Base-by-base conservation (phyloP, 1,140 invertebrate species). In the Steinernema khuongi region DNA sequence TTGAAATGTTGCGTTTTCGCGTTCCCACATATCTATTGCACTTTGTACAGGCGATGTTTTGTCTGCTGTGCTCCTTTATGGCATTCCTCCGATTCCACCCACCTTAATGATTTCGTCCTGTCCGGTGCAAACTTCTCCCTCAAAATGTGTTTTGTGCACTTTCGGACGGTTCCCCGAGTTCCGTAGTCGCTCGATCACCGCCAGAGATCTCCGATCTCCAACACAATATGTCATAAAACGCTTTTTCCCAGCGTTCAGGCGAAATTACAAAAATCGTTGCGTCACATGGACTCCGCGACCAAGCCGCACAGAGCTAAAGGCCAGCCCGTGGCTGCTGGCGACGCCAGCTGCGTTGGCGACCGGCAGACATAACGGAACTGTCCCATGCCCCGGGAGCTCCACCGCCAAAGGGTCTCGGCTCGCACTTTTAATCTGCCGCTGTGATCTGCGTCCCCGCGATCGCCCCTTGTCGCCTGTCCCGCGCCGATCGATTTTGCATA, bases 401-500 rank as follows among this genome's bases (percentile, higher is more conserved):
- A 4, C 22, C 50, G 7, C 22, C 50, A 26, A 17, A 11, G 26
- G 4, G 50, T 7, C 7, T 60, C 50, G 14, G 14, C 22, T 22
- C 50, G 50, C 19, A 60, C 50, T 60, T 60, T 60, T 60, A 60
- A 60, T 60, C 50, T 60, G 19, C 26, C 50, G 50, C 50, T 11
- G 11, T 60, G 50, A 22, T 22, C 50, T 17, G 19, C 11, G 22
- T 11, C 19, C 11, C 36, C 7, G n/a, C 7, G n/a, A 22, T 17
- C 50, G 50, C 22, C 22, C 2, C 22, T 22, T 11, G 11, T 11
- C 7, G 14, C 7, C 50, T 60, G 4, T 60, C 7, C n/a, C 50
- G 50, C 11, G 22, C 22, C 50, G 50, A 60, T 60, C 22, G 50
- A 60, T 60, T 60, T 11, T 60, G 36, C 36, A 41, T 41, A 41